Evolutionary conservation across 2,888 invertebrate species (phyloP), one percentile per base, ranked within the genome.

Genomic region (Acronicta alni): DNA sequence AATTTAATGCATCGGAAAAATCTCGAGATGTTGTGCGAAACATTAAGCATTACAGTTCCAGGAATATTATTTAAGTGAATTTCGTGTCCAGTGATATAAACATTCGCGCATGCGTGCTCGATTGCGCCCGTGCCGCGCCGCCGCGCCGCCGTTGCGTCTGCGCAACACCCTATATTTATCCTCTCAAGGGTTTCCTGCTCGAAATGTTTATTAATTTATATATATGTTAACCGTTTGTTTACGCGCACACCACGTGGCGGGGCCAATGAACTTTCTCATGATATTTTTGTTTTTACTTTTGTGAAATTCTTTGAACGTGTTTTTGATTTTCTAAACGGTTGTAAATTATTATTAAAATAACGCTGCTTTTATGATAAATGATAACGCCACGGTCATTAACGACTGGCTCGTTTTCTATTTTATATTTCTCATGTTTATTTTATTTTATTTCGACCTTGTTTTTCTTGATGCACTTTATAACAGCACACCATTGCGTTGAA

Each of bases 151-250:
- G 8, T 9, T 47, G 73, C 88, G 91, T 91, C 90, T 90, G 88
- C 86, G 83, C 88, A 83, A 77, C 84, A 81, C 77, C 87, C 89
- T 89, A 91, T 91, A 91, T 91, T 88, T 92, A 93, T 83, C 89
- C 82, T 83, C 88, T 87, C 86, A 89, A 93, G 92, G 89, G 91
- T 89, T 93, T 91, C 89, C 91, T 92, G 87, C 85, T 82, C 77
- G 81, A 84, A 86, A 88, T 87, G 88, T 89, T 91, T 92, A 90
- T 89, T 89, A 89, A 91, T 90, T 91, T 90, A 85, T 88, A 87
- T 87, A 86, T 86, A 86, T 87, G 79, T 86, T 86, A 85, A 85
- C 84, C 80, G 83, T 89, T 91, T 91, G 91, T 91, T 93, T 90
- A 91, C 88, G 75, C 77, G 80, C 71, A 66, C 73, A 82, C 88